Evolutionary conservation across 1,140 invertebrate genomes (phyloP).

Genomic region (Microplitis mediator): DNA sequence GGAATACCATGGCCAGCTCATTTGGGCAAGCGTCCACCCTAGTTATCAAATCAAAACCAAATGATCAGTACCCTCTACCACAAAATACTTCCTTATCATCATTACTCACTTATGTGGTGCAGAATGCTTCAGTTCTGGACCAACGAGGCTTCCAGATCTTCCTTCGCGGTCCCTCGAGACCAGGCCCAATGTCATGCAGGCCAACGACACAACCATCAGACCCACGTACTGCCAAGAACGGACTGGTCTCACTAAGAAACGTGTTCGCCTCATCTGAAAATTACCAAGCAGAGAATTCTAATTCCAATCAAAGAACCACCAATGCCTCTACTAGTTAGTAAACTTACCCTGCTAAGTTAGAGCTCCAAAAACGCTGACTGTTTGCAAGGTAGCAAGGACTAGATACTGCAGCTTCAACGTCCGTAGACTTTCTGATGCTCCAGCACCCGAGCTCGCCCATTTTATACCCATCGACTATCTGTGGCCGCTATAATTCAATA

Average conservation of each 20-base stretch:
- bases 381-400: too few species aligned
- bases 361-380: too few species aligned
- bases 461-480: slow-evolving; percentile 44
- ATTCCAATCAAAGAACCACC: too few species aligned
- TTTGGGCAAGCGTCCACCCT: slow-evolving; percentile 55
- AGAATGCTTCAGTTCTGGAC: slow-evolving; percentile 51
- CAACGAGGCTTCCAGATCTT: slow-evolving; percentile 49
- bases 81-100: too few species aligned
- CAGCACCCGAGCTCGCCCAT: slow-evolving; percentile 25
- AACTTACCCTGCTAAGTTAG: too few species aligned
- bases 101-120: slow-evolving; percentile 51
- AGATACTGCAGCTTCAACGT: neutral
- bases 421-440: slow-evolving; percentile 40
- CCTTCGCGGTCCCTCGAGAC: slow-evolving; percentile 54
- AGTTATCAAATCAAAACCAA: neutral
- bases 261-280: slow-evolving; percentile 47
- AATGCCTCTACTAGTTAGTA: too few species aligned
- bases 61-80: neutral
- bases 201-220: slow-evolving; percentile 52
- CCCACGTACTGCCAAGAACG: slow-evolving; percentile 55
- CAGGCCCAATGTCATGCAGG: slow-evolving; percentile 52
- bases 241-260: slow-evolving; percentile 52
- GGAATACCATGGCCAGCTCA: neutral
- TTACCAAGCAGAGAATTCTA: slow-evolving; percentile 13
- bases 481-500: slow-evolving; percentile 49